Evolutionary conservation across 92 coral and sea anemone species (phyloP).

Genomic region (Scolanthus callimorphus): DNA sequence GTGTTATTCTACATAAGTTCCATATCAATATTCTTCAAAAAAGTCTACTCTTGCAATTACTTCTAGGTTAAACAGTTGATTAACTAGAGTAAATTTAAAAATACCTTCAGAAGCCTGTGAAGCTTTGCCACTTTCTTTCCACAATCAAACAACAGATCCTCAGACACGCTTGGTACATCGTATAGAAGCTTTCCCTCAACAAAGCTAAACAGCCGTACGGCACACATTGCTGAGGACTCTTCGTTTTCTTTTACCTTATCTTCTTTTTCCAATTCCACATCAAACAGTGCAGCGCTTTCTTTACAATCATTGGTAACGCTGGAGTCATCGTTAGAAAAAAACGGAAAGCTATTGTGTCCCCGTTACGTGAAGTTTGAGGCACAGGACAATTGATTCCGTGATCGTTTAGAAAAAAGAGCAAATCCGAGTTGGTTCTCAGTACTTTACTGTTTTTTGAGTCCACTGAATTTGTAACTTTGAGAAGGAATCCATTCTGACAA

Average conservation of each 20-base stretch:
- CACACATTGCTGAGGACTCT: not conserved
- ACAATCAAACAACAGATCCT: not conserved
- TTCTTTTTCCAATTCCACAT: no score
- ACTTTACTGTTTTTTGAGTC: not conserved
- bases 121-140: not conserved
- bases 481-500: not conserved
- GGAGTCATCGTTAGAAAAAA: not conserved
- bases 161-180: not conserved
- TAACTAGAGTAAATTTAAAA: no score
- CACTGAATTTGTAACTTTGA: not conserved
- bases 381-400: not conserved
- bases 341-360: not conserved
- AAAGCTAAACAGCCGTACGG: not conserved
- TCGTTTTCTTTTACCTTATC: no score
- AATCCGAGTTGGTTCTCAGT: not conserved
- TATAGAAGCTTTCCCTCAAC: not conserved
- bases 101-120: not conserved
- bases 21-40: no score
- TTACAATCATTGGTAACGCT: not conserved
- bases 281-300: no score
- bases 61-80: no score
- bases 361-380: not conserved
- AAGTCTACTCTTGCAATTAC: no score
- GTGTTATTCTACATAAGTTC: no score
- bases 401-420: not conserved